Evolutionary conservation across 2,888 invertebrate species (phyloP).

Genomic region (Omphaloscelis lunosa): DNA sequence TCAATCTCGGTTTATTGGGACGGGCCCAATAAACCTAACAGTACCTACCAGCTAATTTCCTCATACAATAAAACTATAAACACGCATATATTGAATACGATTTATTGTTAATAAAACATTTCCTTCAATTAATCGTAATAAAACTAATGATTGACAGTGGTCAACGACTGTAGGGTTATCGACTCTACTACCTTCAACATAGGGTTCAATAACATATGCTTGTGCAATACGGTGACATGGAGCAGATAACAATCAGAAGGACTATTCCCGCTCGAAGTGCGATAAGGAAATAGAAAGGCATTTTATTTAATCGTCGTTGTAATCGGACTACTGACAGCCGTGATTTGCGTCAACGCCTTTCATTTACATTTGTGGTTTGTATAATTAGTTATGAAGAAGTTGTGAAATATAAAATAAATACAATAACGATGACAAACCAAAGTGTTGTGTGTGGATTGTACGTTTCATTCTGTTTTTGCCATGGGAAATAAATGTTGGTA

Average conservation of each 20-base stretch:
- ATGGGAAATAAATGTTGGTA: constrained; percentile 28
- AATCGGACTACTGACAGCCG: constrained; percentile 20
- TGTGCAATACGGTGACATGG: constrained; percentile 27
- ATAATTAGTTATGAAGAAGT: not conserved
- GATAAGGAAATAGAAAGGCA: constrained; percentile 38
- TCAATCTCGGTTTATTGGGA: not conserved
- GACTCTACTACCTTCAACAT: constrained; percentile 63
- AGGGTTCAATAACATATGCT: constrained; percentile 64
- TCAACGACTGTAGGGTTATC: constrained; percentile 60
- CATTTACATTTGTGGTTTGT: not conserved
- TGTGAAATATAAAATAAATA: constrained; percentile 2
- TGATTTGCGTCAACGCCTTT: constrained; percentile 5
- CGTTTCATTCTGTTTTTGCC: not conserved
- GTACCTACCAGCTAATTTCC: constrained; percentile 30
- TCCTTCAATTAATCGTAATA: constrained; percentile 47
- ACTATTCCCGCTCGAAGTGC: constrained; percentile 1
- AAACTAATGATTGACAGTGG: constrained; percentile 52
- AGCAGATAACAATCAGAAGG: constrained; percentile 49
- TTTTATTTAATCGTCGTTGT: constrained; percentile 34
- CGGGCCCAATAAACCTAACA: not conserved
- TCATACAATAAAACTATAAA: constrained; percentile 32
- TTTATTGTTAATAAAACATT: constrained; percentile 42
- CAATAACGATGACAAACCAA: no score
- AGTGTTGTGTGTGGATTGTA: not conserved
- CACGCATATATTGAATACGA: constrained; percentile 33